These are phyloP conservation scores for Nixonia krombeini DNA, from an alignment of 1,140 invertebrate species.

Conservation along the genomic window DNA sequence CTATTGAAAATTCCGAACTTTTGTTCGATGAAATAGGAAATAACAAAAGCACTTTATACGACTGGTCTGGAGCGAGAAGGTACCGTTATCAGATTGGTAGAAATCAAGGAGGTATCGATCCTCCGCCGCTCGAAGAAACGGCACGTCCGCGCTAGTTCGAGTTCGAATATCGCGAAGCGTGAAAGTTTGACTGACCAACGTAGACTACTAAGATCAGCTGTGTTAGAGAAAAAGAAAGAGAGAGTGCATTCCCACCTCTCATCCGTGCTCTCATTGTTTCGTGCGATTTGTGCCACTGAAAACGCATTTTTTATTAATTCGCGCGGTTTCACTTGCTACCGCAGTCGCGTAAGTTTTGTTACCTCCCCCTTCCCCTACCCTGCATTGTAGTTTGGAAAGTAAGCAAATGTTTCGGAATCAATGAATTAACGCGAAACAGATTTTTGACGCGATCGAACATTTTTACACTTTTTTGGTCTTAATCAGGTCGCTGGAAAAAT, in stretches of 20 bases:
- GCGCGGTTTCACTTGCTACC: not conserved
- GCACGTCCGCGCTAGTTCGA: conserved; percentile 22
- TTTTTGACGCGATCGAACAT: too few relatives aligned
- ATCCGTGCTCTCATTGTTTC: conserved; percentile 6
- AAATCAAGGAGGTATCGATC: not conserved
- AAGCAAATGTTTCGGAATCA: too few relatives aligned
- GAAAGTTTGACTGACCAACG: conserved; percentile 65
- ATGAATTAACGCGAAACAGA: too few relatives aligned
- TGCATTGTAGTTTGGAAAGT: too few relatives aligned
- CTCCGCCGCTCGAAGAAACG: not conserved
- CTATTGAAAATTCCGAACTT: too few relatives aligned
- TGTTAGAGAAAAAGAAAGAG: conserved; percentile 39
- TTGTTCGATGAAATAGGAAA: too few relatives aligned
- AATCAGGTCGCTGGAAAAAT: too few relatives aligned
- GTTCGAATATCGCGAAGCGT: conserved; percentile 58
- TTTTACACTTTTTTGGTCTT: too few relatives aligned
- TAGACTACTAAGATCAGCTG: conserved; percentile 57
- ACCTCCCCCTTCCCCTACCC: too few relatives aligned
- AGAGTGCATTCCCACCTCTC: conserved; percentile 57
- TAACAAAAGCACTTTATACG: too few relatives aligned
- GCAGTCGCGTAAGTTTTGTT: not conserved
- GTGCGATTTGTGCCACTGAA: not conserved
- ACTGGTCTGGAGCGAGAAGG: too few relatives aligned
- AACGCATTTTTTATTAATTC: conserved; percentile 1
- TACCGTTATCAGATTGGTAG: not conserved